Percentiles rank a stretch among this genome's conserved stretches.
These are phyloP conservation scores for Drosophila infuscata DNA, from an alignment of 2,888 invertebrate genomes.

Conservation along the genomic window DNA sequence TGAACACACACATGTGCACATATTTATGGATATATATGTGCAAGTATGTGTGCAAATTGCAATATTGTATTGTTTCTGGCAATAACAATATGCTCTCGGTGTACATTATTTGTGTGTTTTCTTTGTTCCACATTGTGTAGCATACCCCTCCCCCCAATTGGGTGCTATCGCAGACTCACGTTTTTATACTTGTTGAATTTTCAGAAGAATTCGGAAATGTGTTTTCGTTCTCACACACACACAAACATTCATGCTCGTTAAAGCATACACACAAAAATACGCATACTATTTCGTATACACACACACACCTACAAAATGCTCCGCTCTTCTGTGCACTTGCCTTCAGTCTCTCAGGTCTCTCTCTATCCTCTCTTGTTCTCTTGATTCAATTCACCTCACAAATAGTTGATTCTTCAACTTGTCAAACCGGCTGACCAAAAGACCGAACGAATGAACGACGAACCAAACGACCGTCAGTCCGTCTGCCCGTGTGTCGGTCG, in stretches of 20 bases:
- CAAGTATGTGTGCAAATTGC: slow-evolving; percentile 10
- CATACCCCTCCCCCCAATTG: not conserved
- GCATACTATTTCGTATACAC: slow-evolving; percentile 1
- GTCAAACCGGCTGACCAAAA: slow-evolving; percentile 80
- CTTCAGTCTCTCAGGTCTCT: slow-evolving; percentile 38
- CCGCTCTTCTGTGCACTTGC: slow-evolving; percentile 61
- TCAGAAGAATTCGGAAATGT: slow-evolving; percentile 64
- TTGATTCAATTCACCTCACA: slow-evolving; percentile 69
- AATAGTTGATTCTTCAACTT: slow-evolving; percentile 81
- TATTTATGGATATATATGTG: not conserved
- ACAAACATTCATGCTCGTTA: slow-evolving; percentile 8
- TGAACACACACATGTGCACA: slow-evolving; percentile 5
- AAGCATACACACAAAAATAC: not conserved
- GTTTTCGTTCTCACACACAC: slow-evolving; percentile 38
- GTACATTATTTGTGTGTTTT: slow-evolving; percentile 33
- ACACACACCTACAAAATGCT: slow-evolving; percentile 19
- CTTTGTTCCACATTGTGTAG: slow-evolving; percentile 34
- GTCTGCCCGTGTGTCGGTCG: slow-evolving; percentile 35
- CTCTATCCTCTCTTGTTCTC: slow-evolving; percentile 30
- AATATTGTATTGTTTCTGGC: slow-evolving; percentile 9
- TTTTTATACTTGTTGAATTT: slow-evolving; percentile 62
- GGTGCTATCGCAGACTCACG: slow-evolving; percentile 20
- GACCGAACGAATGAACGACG: slow-evolving; percentile 64
- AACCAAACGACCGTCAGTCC: slow-evolving; percentile 54
- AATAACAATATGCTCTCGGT: not conserved